Evolutionary conservation across 2,797 vertebrate genomes (phyloP), one percentile per base, ranked within the genome.

Genomic region (Schizothorax lantsangensis): DNA sequence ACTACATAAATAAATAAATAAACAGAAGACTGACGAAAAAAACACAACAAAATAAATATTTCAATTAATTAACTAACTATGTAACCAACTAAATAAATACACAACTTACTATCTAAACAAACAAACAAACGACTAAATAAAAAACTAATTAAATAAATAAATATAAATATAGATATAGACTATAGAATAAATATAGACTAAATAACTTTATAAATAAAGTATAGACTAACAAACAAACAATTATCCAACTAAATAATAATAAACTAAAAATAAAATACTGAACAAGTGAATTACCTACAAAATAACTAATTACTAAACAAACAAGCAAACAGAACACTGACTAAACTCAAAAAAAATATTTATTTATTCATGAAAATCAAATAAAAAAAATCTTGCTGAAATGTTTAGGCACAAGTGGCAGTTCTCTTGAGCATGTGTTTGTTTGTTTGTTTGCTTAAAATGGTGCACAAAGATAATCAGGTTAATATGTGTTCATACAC

Each of bases 401-500:
- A 64, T 64, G 10, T 64, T 26, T n/a, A 30, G 33, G 30, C 36
- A 79, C 30, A 78, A 78, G 26, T 62, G 5, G 23, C 23, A 80
- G 38, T 23, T 80, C 15, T 59, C 10, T 10, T 15, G 21, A n/a
- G 33, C 6, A 1, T 69, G 43, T 64, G 78, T 40, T 59, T 62
- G 23, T 30, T 33, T 79, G n/a, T 47, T 72, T 82, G 36, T 47
- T 72, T 77, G 52, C n/a, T 66, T 83, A 62, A 66, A 79, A 26
- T 12, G 1, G 8, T n/a, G 54, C 40, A 77, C 40, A n/a, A 74
- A 62, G 11, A 64, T 79, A 79, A 79, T 78, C 57, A 74, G 75
- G 47, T 73, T 79, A 78, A 82, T 77, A 6, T 78, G 73, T 59
- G 43, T 78, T 88, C 23, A 79, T 19, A 45, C 1, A 36, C 36